These are phyloP conservation scores for Pseudotriccus pelzelni DNA, from an alignment of 2,797 vertebrate genomes.

Conservation along the genomic window DNA sequence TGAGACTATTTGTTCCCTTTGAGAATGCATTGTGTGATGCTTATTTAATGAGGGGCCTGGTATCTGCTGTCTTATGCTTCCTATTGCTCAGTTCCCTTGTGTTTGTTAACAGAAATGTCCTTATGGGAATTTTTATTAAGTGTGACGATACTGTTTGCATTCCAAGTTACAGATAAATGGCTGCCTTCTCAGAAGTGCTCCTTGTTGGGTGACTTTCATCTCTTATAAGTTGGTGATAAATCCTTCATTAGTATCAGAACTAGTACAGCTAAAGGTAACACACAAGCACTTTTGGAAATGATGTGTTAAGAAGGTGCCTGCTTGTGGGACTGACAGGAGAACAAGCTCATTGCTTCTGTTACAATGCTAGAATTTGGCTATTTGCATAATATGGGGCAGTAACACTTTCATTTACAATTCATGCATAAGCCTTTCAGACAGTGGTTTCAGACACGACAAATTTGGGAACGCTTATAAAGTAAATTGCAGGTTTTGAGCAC, in stretches of 20 bases:
- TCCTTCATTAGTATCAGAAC: background rate
- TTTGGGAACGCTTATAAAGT: background rate
- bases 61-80: background rate
- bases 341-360: conserved; percentile 16
- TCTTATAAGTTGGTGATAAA: background rate
- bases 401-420: conserved; percentile 20
- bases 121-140: background rate
- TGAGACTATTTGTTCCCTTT: background rate
- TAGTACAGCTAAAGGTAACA: background rate
- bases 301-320: background rate
- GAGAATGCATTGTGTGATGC: rapidly evolving
- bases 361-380: background rate
- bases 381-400: conserved; percentile 25
- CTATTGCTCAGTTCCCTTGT: background rate
- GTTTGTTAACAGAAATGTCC: background rate
- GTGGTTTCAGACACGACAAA: background rate
- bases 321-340: background rate
- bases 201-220: background rate
- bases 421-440: conserved; percentile 8
- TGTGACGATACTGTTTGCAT: background rate
- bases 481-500: conserved; percentile 20
- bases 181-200: background rate
- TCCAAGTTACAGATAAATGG: background rate
- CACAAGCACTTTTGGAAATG: background rate
- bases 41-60: background rate